phyloP scores from a whole-genome alignment of 2,797 vertebrate species.

The Eulemur coronatus region DNA sequence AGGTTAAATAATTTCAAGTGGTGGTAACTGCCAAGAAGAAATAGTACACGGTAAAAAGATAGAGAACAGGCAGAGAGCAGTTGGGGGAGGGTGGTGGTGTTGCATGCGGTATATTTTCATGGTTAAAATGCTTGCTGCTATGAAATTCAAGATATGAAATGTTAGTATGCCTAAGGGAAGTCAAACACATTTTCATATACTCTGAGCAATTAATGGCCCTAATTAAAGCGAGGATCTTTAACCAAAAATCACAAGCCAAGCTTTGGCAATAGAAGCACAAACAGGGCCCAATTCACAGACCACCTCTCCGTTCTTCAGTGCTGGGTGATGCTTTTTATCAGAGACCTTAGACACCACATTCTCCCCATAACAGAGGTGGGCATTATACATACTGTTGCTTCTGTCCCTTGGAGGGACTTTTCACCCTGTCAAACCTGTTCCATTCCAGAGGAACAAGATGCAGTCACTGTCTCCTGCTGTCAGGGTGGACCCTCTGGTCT shows the following conservation, averaged over 20 bases:
- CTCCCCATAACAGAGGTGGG: not conserved
- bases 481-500: not conserved
- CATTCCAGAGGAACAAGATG: not conserved
- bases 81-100: rapidly evolving
- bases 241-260: not conserved
- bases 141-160: constrained; percentile 12
- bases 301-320: not conserved
- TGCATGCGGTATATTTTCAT: not conserved
- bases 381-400: not conserved
- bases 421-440: constrained; percentile 21
- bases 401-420: not conserved
- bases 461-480: not conserved
- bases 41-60: not conserved
- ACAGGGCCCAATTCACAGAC: not conserved
- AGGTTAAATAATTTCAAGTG: not conserved
- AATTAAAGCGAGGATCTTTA: not conserved
- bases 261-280: not conserved
- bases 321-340: not conserved
- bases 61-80: not conserved
- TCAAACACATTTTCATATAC: not conserved
- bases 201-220: constrained; percentile 11
- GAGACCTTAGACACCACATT: not conserved
- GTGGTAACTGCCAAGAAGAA: not conserved
- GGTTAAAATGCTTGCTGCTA: constrained; percentile 6
- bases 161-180: constrained; percentile 12